These are phyloP conservation scores for Apotomis capreana DNA, from an alignment of 2,888 invertebrate species.

Conservation along the genomic window DNA sequence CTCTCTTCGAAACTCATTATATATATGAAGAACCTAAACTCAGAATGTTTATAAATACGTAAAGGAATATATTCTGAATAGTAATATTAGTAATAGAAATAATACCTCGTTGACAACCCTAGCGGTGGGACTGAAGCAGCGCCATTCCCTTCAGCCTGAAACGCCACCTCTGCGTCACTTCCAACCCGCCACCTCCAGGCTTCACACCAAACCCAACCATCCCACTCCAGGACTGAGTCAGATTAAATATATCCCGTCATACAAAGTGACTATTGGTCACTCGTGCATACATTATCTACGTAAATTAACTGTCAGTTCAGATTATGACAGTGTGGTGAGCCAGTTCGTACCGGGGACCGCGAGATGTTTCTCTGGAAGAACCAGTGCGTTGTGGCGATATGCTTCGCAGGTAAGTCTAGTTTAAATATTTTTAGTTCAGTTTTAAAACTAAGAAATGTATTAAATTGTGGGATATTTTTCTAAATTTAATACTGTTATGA, in stretches of 20 bases:
- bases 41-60: too few relatives aligned
- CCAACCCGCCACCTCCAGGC: constrained; percentile 25
- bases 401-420: constrained; percentile 33
- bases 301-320: too few relatives aligned
- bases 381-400: constrained; percentile 3
- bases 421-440: not conserved
- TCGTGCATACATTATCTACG: too few relatives aligned
- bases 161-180: constrained; percentile 32
- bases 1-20: too few relatives aligned
- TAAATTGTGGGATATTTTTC: too few relatives aligned
- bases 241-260: not conserved
- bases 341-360: constrained; percentile 17
- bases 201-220: constrained; percentile 12
- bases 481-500: too few relatives aligned
- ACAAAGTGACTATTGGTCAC: too few relatives aligned
- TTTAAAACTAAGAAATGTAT: not conserved
- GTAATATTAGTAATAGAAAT: not conserved
- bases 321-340: constrained; percentile 15
- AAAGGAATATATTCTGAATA: too few relatives aligned
- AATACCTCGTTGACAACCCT: constrained; percentile 25
- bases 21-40: too few relatives aligned
- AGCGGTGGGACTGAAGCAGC: constrained; percentile 21
- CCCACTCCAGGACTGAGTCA: not conserved
- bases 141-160: constrained; percentile 35
- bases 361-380: constrained; percentile 29